Conservation (phyloP, 2,113 vertebrate species). For the Tautogolabrus adspersus region DNA sequence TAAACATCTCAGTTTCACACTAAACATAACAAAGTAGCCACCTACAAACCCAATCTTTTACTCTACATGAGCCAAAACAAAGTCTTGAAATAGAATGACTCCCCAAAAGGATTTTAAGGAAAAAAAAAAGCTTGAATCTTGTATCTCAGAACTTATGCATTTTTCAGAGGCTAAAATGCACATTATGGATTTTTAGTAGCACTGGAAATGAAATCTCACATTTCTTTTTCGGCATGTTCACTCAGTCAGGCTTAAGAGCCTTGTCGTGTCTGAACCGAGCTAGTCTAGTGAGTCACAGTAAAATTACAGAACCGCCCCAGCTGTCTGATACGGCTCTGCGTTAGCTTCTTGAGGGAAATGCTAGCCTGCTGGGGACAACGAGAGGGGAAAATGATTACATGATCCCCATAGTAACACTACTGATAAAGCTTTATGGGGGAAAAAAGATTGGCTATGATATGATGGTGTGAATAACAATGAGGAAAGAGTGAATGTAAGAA, state of each 20-base stretch:
- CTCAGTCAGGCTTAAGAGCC: constrained; percentile 49
- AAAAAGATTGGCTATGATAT: not conserved
- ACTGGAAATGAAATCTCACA: constrained; percentile 21
- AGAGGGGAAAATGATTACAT: constrained; percentile 26
- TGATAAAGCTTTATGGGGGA: not conserved
- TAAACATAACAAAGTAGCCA: constrained; percentile 9
- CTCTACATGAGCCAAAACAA: not conserved
- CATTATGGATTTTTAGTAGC: constrained; percentile 42
- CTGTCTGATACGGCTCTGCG: constrained; percentile 23
- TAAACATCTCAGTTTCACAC: constrained; percentile 16
- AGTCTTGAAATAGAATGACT: not conserved
- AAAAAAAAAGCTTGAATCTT: not conserved
- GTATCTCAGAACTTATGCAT: constrained; percentile 19
- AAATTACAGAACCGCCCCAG: constrained; percentile 38
- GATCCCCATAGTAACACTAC: constrained; percentile 24
- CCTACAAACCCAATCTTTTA: constrained; percentile 27
- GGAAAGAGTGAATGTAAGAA: not conserved
- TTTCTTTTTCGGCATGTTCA: constrained; percentile 16
- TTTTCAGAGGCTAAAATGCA: constrained; percentile 39
- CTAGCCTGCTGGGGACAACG: constrained; percentile 32
- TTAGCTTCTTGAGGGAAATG: constrained; percentile 6
- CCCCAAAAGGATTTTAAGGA: not conserved
- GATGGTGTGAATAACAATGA: constrained; percentile 8
- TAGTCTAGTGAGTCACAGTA: constrained; percentile 48
- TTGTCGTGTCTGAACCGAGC: constrained; percentile 54